Percentiles rank a stretch among this genome's conserved stretches.
phyloP scores from a whole-genome alignment of 2,888 invertebrate species.

The Patella caerulea region DNA sequence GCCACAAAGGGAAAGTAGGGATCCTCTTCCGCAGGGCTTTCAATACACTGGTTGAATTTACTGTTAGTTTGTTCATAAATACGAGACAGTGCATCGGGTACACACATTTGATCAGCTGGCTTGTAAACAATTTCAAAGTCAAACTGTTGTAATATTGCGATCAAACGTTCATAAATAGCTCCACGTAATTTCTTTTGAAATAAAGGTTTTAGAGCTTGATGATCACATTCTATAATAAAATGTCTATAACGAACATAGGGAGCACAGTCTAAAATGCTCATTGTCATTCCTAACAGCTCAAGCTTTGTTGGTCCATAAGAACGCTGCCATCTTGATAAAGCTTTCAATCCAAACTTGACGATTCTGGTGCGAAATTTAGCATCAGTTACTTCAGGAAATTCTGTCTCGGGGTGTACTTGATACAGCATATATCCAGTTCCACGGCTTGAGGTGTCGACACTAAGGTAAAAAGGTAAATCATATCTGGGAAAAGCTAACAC shows the following conservation, averaged over 20 bases:
- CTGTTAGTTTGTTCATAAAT: not conserved
- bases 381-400: not conserved
- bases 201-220: slow-evolving; percentile 14
- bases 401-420: slow-evolving; percentile 15
- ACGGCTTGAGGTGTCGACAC: slow-evolving; percentile 18
- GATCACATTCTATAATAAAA: slow-evolving; percentile 22
- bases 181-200: not conserved
- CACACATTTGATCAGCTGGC: not conserved
- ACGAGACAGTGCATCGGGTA: not conserved
- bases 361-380: too few relatives aligned
- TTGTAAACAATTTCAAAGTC: slow-evolving; percentile 10
- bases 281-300: slow-evolving; percentile 18
- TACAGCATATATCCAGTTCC: slow-evolving; percentile 15
- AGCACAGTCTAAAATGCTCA: slow-evolving; percentile 22
- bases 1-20: not conserved
- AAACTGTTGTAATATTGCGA: not conserved
- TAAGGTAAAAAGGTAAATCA: slow-evolving; percentile 23
- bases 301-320: slow-evolving; percentile 24
- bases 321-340: not conserved
- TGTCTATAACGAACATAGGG: slow-evolving; percentile 1
- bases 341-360: too few relatives aligned
- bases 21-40: not conserved
- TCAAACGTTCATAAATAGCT: slow-evolving; percentile 6
- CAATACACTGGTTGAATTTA: too few relatives aligned
- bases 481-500: slow-evolving; percentile 26